Base-by-base conservation (phyloP, 2,888 invertebrate genomes). In the Nemapogon koenigi region DNA sequence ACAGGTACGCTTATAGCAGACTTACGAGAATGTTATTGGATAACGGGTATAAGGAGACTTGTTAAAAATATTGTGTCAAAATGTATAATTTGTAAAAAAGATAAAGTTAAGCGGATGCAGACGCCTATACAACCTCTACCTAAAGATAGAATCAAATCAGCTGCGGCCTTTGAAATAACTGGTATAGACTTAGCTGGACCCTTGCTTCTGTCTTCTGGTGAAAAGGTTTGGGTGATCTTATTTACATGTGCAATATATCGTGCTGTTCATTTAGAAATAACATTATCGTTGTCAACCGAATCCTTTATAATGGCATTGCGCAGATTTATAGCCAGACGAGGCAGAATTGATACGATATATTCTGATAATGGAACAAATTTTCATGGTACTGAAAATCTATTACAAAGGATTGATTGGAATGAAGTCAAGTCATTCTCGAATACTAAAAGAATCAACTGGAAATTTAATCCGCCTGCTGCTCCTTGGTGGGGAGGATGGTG, bases 311-410 rank as follows among this genome's bases (percentile, higher is more conserved):
- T 30, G 14, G 28, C 37, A 1, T 18, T 43, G 11, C 16, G 43
- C 36, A 36, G 43, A 10, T 41, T 43, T 13, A 37, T 30, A 16
- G 39, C 43, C 3, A 14, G 43, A 22, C 8, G 43, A 14, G 43
- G 43, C 4, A 28, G 40, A 8, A 25, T 37, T 7, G 7, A n/a
- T 3, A 33, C 36, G 18, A 35, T 42, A 10, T 39, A 35, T 13
- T 22, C 40, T 3, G 43, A 45, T 22, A 43, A 43, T 29, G 45
- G 41, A 8, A 43, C 41, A 2, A 41, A 38, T 35, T 37, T 41
- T 35, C 3, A 4, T 19, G 41, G 41, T 2, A 22, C 35, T 2
- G 8, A 29, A 2, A 37, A 41, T 25, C 11, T 41, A 4, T 15
- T 41, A 14, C 22, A 32, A 14, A 10, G 3, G 2, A 2, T 31